These are phyloP conservation scores for Sphinx pinastri DNA, from an alignment of 2,888 invertebrate genomes.

Conservation along the genomic window DNA sequence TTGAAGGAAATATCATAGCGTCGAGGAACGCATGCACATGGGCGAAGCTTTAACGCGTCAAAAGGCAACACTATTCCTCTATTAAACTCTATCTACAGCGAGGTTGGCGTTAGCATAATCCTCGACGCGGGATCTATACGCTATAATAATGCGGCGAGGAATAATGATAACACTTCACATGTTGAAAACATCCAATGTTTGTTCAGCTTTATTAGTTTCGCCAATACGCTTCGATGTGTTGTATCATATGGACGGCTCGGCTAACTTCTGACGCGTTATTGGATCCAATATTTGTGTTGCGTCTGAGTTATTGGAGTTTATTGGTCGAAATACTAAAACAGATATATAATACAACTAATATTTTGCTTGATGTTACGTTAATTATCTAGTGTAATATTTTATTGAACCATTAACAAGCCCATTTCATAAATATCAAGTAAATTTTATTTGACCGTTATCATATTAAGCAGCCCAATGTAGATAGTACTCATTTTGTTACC, in stretches of 20 bases:
- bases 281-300: slow-evolving; percentile 3
- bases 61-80: not conserved
- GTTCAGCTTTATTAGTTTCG: slow-evolving; percentile 23
- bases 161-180: slow-evolving; percentile 15
- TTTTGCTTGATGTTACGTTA: no score
- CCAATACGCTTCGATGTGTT: not conserved
- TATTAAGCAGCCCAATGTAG: no score
- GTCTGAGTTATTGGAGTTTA: not conserved
- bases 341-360: not conserved
- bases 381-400: not conserved
- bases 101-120: not conserved
- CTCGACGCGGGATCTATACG: slow-evolving; percentile 17
- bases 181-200: slow-evolving; percentile 17
- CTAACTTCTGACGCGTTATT: not conserved
- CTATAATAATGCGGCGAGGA: not conserved
- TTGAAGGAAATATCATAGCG: no score
- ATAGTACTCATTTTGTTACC: no score
- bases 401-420: no score
- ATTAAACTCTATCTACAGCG: not conserved
- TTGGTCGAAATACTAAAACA: not conserved
- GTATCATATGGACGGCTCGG: not conserved
- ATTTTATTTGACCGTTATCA: no score
- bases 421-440: no score
- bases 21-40: no score
- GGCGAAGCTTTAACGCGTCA: no score